Percentiles rank a stretch among this genome's conserved stretches.
These are phyloP conservation scores for Harpagifer antarcticus DNA, from an alignment of 2,797 vertebrate species.

Conservation along the genomic window DNA sequence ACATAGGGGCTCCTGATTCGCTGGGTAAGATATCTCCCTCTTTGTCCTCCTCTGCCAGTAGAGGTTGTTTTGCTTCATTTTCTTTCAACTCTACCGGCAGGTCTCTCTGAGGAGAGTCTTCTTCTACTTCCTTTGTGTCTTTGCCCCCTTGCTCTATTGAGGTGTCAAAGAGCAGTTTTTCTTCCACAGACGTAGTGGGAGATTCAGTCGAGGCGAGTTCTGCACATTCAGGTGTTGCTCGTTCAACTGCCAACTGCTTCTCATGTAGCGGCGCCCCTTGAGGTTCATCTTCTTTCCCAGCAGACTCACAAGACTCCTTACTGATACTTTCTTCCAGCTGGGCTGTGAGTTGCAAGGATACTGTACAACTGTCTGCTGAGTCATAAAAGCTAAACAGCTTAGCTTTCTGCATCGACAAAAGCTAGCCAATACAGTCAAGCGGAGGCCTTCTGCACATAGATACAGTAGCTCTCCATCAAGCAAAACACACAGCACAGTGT, in stretches of 20 bases:
- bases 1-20: slow-evolving; percentile 15
- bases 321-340: slow-evolving; percentile 75
- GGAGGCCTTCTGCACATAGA: slow-evolving; percentile 75
- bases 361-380: slow-evolving; percentile 75
- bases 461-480: slow-evolving; percentile 75
- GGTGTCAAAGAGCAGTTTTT: slow-evolving; percentile 6
- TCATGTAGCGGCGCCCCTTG: background rate
- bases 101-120: slow-evolving; percentile 18
- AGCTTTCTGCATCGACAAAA: slow-evolving; percentile 78
- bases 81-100: slow-evolving; percentile 14
- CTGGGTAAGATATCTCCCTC: slow-evolving; percentile 10
- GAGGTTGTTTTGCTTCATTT: slow-evolving; percentile 35
- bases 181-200: slow-evolving; percentile 22
- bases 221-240: slow-evolving; percentile 43
- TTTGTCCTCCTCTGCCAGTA: slow-evolving; percentile 29
- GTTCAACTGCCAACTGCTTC: slow-evolving; percentile 31
- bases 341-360: slow-evolving; percentile 90
- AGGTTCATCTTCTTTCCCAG: slow-evolving; percentile 51
- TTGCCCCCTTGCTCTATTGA: slow-evolving; percentile 12
- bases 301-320: slow-evolving; percentile 42
- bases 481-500: slow-evolving; percentile 78
- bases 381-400: slow-evolving; percentile 60
- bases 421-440: slow-evolving; percentile 78
- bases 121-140: slow-evolving; percentile 14
- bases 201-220: slow-evolving; percentile 29